phyloP scores from a whole-genome alignment of 1,140 invertebrate species.

The Wasmannia auropunctata region DNA sequence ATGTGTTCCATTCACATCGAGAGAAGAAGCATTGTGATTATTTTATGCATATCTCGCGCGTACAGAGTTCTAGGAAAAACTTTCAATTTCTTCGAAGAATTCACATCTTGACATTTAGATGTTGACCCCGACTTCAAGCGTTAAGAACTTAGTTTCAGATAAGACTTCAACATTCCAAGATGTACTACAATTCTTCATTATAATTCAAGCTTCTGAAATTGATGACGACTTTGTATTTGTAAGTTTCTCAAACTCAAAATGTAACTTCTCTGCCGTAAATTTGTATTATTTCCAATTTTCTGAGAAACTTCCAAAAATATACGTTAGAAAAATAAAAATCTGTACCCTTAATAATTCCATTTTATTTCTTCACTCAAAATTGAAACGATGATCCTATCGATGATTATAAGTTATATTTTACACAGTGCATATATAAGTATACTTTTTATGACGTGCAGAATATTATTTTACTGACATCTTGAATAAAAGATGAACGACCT shows the following conservation, averaged over 20 bases:
- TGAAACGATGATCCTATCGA: neutral
- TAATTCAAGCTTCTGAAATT: neutral
- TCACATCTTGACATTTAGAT: neutral
- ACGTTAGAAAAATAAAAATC: neutral
- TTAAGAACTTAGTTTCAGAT: neutral
- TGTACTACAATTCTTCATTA: neutral
- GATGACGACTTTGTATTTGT: neutral
- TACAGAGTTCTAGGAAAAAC: neutral
- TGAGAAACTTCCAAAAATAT: neutral
- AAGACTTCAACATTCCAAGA: neutral
- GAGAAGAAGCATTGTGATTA: neutral
- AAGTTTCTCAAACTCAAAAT: neutral
- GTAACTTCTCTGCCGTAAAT: too few species aligned
- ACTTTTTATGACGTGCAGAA: neutral
- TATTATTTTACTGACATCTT: neutral
- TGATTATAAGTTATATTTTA: neutral
- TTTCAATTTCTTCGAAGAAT: neutral
- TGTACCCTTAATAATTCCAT: neutral
- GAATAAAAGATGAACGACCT: neutral
- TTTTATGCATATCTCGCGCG: neutral
- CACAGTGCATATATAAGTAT: neutral
- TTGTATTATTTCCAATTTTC: neutral
- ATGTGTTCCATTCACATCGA: neutral
- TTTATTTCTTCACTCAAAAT: neutral
- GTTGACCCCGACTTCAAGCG: neutral